These are phyloP conservation scores for Lomographa bimaculata DNA, from an alignment of 2,888 invertebrate genomes.

Conservation along the genomic window DNA sequence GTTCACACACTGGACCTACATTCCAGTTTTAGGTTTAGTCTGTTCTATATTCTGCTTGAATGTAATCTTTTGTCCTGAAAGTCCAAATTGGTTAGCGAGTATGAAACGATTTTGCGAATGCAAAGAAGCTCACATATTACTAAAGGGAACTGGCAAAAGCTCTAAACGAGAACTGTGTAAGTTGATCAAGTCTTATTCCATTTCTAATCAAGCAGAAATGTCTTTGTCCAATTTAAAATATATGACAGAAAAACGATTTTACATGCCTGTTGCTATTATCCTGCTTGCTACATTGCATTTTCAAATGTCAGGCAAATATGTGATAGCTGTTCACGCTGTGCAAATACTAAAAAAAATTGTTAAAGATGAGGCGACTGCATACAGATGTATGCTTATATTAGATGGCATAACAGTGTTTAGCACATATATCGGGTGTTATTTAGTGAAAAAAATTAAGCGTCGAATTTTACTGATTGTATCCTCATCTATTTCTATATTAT, in stretches of 20 bases:
- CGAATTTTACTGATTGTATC: background rate
- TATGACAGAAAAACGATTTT: background rate
- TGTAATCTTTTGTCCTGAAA: background rate
- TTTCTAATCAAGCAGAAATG: background rate
- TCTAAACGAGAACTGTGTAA: background rate
- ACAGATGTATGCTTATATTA: background rate
- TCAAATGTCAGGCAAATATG: background rate
- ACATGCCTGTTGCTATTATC: background rate
- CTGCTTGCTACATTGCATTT: background rate
- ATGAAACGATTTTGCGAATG: background rate
- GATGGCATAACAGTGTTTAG: slow-evolving; percentile 1
- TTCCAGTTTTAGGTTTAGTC: background rate
- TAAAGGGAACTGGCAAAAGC: background rate
- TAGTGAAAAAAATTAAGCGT: background rate
- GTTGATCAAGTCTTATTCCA: background rate
- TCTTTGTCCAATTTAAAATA: background rate
- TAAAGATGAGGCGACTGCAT: background rate
- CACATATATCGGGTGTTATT: background rate
- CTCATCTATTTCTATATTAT: background rate
- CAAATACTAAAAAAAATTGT: slow-evolving; percentile 2
- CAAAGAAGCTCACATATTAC: slow-evolving; percentile 1
- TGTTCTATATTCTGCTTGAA: background rate
- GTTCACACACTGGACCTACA: background rate
- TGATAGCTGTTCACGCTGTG: background rate
- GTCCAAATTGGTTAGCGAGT: background rate